Base-by-base conservation (phyloP, 2,797 vertebrate genomes). In the Luscinia luscinia region DNA sequence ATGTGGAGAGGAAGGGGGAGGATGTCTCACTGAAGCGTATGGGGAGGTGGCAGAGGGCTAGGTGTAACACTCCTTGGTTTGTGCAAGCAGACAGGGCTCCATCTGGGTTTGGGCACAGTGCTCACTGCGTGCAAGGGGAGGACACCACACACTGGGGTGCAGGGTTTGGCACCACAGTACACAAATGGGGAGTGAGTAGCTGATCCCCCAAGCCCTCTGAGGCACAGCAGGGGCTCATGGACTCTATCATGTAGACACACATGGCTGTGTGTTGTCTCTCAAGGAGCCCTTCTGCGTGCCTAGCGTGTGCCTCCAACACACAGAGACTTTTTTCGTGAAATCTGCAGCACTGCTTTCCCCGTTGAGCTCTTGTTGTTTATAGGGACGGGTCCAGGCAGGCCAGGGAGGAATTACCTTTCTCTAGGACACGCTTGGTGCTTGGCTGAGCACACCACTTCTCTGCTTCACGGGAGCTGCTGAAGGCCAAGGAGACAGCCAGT, bases 401-500 rank as follows among this genome's bases (percentile, higher is more conserved):
- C 8, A 0, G 43, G 90, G 48, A 97, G 94, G 95, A 97, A 96
- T 96, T 97, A 96, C 95, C 93, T 97, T 97, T 97, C 95, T 90
- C 81, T 93, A 96, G 95, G 95, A 97, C 96, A 97, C 75, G 36
- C 87, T 92, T 89, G 95, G 94, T 87, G 69, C 85, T 93, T 96
- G 95, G 89, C 94, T 96, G 91, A 96, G 84, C 64, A 23, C 59
- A 93, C 96, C 19, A 32, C 68, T 96, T 90, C 91, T 92, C 90
- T 88, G 90, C 93, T 96, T 84, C 92, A 46, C 1, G 15, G 72
- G 89, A 96, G 80, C 84, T 96, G 93, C 93, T 94, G 83, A 94
- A 86, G 94, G 81, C 96, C 95, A 96, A 96, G 97, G 95, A 97
- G 97, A 72, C 97, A 96, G 89, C 52, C 84, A 97, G 96, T 97